phyloP scores from a whole-genome alignment of 2,888 invertebrate genomes.

The Tuberolachnus salignus region DNA sequence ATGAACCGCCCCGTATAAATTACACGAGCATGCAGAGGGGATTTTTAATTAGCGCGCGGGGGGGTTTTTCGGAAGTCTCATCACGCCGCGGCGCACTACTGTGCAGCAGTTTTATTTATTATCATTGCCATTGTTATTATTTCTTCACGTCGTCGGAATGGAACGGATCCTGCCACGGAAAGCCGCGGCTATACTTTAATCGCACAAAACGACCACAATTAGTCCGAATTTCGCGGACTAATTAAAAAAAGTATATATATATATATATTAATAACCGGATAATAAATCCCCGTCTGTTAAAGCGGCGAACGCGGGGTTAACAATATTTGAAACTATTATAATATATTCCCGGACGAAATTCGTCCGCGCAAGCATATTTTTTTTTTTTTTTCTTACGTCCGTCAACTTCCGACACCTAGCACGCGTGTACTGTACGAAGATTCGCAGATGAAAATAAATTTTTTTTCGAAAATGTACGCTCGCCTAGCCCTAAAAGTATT shows the following conservation, averaged over 20 bases:
- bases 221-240: slow-evolving; percentile 42
- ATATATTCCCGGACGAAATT: too few species aligned
- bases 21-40: neutral
- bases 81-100: slow-evolving; percentile 21
- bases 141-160: slow-evolving; percentile 1
- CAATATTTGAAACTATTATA: too few species aligned
- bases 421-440: too few species aligned
- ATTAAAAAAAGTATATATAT: slow-evolving; percentile 44
- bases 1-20: too few species aligned
- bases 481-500: too few species aligned
- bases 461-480: too few species aligned
- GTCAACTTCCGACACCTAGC: too few species aligned
- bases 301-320: neutral
- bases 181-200: slow-evolving; percentile 26
- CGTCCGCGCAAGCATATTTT: too few species aligned
- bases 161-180: slow-evolving; percentile 27
- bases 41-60: slow-evolving; percentile 37
- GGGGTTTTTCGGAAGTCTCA: slow-evolving; percentile 46
- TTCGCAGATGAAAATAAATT: too few species aligned
- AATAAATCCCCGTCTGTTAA: neutral
- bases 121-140: slow-evolving; percentile 44
- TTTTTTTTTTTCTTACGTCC: too few species aligned
- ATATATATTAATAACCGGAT: slow-evolving; percentile 22
- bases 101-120: slow-evolving; percentile 42
- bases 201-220: slow-evolving; percentile 50